Base-by-base conservation (phyloP, 1,140 invertebrate species). In the Frieseomelitta varia region DNA sequence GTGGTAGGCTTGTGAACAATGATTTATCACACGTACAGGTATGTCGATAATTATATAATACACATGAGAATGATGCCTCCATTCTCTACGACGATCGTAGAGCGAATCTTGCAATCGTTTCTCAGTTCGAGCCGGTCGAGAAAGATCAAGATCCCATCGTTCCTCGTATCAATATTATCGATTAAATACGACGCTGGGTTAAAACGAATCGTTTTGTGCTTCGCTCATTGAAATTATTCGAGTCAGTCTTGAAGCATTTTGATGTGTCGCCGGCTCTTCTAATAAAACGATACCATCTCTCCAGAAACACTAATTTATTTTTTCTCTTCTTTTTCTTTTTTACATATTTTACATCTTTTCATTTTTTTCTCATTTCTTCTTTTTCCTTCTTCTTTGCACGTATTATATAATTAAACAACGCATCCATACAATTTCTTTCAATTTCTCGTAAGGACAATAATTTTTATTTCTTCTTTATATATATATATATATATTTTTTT, bases 21-120 rank as follows among this genome's bases (percentile, higher is more conserved):
- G 65, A 83, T 61, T 79, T 69, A 61, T 78, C 81, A 53, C 81
- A 71, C 55, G 19, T 69, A 78, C 30, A 69, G 53, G 65, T 71
- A 55, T 69, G 81, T 58, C n/a, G 53, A 65, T 51, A 58, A 47
- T 79, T 55, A 68, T 58, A 21, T 47, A 47, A 47, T 53, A 67
- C 39, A 83, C 53, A 67, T 76, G 17, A 34, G 77, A 24, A 58
- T 65, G 61, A 56, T 58, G 39, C 55, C n/a, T 65, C 24, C 55
- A 24, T 61, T 8, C 39, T 30, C n/a, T 78, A 21, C 47, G 61
- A 51, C 30, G 12, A 65, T 65, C 61, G 56, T n/a, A 61, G 15
- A 61, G 15, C 21, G 56, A 61, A 39, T 24, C n/a, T 65, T n/a
- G 21, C 39, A 30, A 75, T 58, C 55, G 30, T 75, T 75, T 65